Conservation (phyloP, 2,888 invertebrate genomes). For the Andrena flavipes region DNA sequence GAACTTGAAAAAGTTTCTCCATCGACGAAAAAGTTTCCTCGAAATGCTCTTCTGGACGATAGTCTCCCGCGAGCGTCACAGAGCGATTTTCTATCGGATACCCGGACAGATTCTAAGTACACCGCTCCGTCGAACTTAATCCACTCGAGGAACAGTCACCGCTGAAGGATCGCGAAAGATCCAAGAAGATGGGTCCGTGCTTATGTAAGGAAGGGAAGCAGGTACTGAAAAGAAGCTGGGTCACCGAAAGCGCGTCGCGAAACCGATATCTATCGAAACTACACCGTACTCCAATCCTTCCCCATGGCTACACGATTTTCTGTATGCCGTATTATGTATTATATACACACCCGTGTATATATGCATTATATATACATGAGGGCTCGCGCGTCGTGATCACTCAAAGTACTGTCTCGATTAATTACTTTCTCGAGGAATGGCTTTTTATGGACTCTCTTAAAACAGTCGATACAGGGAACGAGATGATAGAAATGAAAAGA, state of each 20-base stretch:
- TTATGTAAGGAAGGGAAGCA: not conserved
- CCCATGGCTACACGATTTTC: slow-evolving; percentile 22
- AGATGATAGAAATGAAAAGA: too few relatives aligned
- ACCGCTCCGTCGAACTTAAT: slow-evolving; percentile 17
- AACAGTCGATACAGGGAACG: too few relatives aligned
- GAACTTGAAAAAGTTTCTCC: not conserved
- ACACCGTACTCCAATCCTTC: slow-evolving; percentile 52
- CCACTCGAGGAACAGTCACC: slow-evolving; percentile 4
- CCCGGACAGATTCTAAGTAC: not conserved
- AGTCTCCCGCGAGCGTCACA: not conserved
- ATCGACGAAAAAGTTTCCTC: not conserved
- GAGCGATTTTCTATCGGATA: not conserved
- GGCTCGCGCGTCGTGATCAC: not conserved
- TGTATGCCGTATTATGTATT: slow-evolving; percentile 39
- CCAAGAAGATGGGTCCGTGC: not conserved
- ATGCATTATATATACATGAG: slow-evolving; percentile 7
- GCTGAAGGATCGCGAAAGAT: slow-evolving; percentile 15
- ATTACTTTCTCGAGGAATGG: not conserved
- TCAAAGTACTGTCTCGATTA: not conserved
- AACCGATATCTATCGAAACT: slow-evolving; percentile 18
- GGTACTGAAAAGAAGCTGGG: not conserved
- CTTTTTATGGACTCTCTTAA: too few relatives aligned
- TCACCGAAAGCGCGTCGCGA: slow-evolving; percentile 6
- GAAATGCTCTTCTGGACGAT: not conserved
- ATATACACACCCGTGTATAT: slow-evolving; percentile 16